Evolutionary conservation across 2,113 vertebrate genomes (phyloP).

Genomic region (Carollia perspicillata): DNA sequence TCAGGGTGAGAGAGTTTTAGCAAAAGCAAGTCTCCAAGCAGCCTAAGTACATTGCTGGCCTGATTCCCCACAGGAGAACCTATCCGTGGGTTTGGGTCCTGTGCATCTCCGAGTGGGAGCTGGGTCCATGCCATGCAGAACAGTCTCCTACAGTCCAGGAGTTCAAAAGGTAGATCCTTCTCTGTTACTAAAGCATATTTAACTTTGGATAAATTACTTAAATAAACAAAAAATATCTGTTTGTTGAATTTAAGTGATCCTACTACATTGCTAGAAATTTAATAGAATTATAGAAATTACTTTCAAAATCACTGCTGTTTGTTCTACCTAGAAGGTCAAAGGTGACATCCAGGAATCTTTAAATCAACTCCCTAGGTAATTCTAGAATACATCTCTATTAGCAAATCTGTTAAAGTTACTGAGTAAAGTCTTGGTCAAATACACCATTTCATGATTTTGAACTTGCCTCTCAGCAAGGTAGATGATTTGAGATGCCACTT

Average conservation of each 20-base stretch:
- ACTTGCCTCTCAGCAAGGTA: background rate
- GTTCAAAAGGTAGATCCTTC: background rate
- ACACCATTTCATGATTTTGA: background rate
- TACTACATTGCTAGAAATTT: background rate
- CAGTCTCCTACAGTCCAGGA: no score
- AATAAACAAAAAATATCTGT: background rate
- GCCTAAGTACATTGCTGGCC: no score
- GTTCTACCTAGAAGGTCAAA: background rate
- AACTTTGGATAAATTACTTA: background rate
- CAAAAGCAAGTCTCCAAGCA: no score
- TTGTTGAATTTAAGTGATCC: background rate
- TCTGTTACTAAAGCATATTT: background rate
- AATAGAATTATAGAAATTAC: background rate
- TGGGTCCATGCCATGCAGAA: no score
- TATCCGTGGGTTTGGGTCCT: no score
- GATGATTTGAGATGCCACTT: background rate
- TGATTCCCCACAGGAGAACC: no score
- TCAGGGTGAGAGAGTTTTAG: no score
- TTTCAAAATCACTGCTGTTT: background rate
- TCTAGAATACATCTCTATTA: accelerated
- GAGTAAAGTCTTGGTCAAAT: background rate
- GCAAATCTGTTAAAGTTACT: background rate
- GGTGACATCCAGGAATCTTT: background rate
- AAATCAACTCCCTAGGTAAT: background rate
- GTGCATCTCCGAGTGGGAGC: no score